A percentile compares a stretch with the other conserved stretches of the same genome.
These are phyloP conservation scores for Acomys russatus DNA, from an alignment of 2,797 vertebrate species.

Conservation along the genomic window DNA sequence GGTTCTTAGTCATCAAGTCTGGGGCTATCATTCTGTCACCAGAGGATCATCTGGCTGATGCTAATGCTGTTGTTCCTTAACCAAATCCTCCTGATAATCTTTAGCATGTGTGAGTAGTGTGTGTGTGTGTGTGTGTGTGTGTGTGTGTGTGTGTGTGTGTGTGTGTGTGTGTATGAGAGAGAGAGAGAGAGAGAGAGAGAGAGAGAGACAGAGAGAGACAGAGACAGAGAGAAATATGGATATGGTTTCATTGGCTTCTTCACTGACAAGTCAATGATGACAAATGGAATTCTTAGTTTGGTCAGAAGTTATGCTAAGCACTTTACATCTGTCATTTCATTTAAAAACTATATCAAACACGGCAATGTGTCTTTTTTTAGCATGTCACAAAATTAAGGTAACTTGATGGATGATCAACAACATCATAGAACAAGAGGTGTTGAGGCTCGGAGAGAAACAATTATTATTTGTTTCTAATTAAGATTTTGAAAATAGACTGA, in stretches of 20 bases:
- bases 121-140: too few species aligned
- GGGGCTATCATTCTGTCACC: background rate
- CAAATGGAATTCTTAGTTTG: background rate
- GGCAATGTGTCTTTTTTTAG: background rate
- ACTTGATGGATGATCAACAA: background rate
- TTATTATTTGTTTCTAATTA: slow-evolving; percentile 13
- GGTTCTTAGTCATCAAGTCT: background rate
- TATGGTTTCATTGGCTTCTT: background rate
- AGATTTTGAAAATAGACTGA: background rate
- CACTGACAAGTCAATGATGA: background rate
- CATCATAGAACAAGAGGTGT: background rate
- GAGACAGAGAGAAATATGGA: background rate
- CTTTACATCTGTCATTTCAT: background rate
- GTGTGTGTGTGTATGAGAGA: too few species aligned
- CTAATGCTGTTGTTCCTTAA: background rate
- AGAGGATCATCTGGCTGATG: background rate
- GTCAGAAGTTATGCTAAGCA: background rate
- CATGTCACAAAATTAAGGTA: slow-evolving; percentile 29
- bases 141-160: too few species aligned
- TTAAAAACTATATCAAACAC: background rate
- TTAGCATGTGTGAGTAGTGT: background rate
- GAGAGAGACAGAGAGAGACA: too few species aligned
- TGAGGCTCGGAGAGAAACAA: background rate
- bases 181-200: too few species aligned
- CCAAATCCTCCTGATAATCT: background rate